These are phyloP conservation scores for Drosophila burlai DNA, from an alignment of 1,140 invertebrate species.

Conservation along the genomic window DNA sequence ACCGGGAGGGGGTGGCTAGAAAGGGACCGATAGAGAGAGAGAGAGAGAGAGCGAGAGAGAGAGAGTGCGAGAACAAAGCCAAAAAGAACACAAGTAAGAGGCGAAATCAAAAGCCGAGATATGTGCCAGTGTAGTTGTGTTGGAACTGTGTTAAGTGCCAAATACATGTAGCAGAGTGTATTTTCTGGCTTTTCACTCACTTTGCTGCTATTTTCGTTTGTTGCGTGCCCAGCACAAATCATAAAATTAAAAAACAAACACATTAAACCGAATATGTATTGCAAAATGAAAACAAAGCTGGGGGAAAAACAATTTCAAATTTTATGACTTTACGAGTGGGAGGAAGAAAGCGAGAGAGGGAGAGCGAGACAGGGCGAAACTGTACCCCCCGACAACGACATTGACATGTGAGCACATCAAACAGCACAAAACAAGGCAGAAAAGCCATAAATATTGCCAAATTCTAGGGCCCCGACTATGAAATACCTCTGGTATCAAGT, in stretches of 20 bases:
- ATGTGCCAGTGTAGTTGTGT: conserved; percentile 26
- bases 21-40: not conserved
- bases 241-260: conserved; percentile 82
- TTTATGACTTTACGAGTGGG: conserved; percentile 45
- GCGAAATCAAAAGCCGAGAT: conserved; percentile 68
- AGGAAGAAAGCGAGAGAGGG: not conserved
- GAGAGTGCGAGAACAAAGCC: conserved; percentile 23
- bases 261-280: conserved; percentile 68
- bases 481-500: not conserved
- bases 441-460: conserved; percentile 3
- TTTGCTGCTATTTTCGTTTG: conserved; percentile 66
- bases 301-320: conserved; percentile 36
- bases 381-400: conserved; percentile 28
- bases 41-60: conserved; percentile 6
- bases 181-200: conserved; percentile 39
- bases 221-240: conserved; percentile 65
- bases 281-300: conserved; percentile 59
- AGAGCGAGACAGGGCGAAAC: conserved; percentile 12
- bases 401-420: conserved; percentile 52
- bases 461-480: not conserved
- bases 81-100: conserved; percentile 47
- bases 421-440: conserved; percentile 32
- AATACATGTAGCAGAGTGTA: conserved; percentile 49
- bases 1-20: not conserved
- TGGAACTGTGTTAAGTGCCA: conserved; percentile 45